Base-by-base conservation (phyloP, 2,113 vertebrate genomes). In the Mormyrus lacerda region DNA sequence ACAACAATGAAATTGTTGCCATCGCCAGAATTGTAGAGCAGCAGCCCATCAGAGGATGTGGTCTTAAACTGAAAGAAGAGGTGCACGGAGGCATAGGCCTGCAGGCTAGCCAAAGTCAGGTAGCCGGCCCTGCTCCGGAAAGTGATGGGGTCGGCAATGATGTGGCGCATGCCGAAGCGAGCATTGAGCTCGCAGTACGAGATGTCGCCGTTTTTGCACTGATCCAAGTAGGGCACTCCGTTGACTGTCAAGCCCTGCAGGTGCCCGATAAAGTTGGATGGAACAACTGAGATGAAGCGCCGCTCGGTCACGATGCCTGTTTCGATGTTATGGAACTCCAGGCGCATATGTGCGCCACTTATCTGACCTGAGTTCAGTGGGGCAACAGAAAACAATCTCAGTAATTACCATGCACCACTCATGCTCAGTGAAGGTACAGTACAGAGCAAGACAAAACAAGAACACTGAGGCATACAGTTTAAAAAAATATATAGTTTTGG, bases 51-150 rank as follows among this genome's bases (percentile, higher is more conserved):
- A 0, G 97, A 95, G 1, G 97, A 96, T 0, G 97, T 97, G 94
- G 97, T 98, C 94, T 98, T 98, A 91, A 99, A 99, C 95, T 99
- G 98, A 94, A 99, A 98, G 95, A 99, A 98, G 79, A 99, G 97
- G 95, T 99, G 97, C 97, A 99, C 98, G 90, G 98, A 97, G 79
- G 97, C 95, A 0, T 98, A 98, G 1, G 98, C 97, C 89, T 98
- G 98, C 1, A 98, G 95, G 0, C 97, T 97, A 58, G 97, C 97
- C 3, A 99, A 93, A 0, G 98, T 97, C 89, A 99, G 93, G 94
- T 98, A 98, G 91, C 97, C 97, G 89, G 96, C 95, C 87, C 97
- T 97, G 4, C 95, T 97, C 0, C 97, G 95, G 92, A 99, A 99
- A 10, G 97, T 98, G 92, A 99, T 97, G 0, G 98, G 98, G 89